Base-by-base conservation (phyloP, 2,797 vertebrate genomes). In the Lacerta agilis region DNA sequence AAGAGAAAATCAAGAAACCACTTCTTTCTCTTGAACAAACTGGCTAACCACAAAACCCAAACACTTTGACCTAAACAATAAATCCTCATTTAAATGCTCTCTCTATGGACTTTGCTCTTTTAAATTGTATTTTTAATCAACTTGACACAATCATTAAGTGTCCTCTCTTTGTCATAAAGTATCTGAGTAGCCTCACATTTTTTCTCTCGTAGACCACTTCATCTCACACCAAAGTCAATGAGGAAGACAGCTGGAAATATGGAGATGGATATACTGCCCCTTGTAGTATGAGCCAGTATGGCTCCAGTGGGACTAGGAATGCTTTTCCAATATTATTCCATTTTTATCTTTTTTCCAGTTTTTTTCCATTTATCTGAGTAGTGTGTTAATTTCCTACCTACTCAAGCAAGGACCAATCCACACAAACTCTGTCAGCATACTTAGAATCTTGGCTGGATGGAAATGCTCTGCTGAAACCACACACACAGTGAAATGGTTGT, bases 41-140 rank as follows among this genome's bases (percentile, higher is more conserved):
- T 49, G 72, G n/a, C 67, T 73, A 84, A 73, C 41, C 38, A 45
- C 38, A 79, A 66, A 75, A 66, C 25, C 82, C 69, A 85, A 85
- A 76, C 58, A 81, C 41, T 75, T 64, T n/a, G 38, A 75, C 66
- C 18, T 33, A 58, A 82, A 83, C 76, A 79, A 89, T 85, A 85
- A 71, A 86, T 89, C 61, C 61, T 77, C 72, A 67, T 89, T 89
- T 61, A 64, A 69, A 36, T 86, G 61, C 64, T 8, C 64, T 67
- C 36, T 82, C 79, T 38, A 17, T 83, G n/a, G 79, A 43, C 45
- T 86, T 83, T 82, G 72, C 3, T 36, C 73, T 72, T 86, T 69
- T 64, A 83, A 86, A 86, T 71, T 83, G 80, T 83, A 79, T 78
- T 64, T 82, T 95, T 92, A 92, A 93, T 95, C 93, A 93, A 86